These are phyloP conservation scores for Coleophora flavipennella DNA, from an alignment of 2,888 invertebrate genomes.

Conservation along the genomic window DNA sequence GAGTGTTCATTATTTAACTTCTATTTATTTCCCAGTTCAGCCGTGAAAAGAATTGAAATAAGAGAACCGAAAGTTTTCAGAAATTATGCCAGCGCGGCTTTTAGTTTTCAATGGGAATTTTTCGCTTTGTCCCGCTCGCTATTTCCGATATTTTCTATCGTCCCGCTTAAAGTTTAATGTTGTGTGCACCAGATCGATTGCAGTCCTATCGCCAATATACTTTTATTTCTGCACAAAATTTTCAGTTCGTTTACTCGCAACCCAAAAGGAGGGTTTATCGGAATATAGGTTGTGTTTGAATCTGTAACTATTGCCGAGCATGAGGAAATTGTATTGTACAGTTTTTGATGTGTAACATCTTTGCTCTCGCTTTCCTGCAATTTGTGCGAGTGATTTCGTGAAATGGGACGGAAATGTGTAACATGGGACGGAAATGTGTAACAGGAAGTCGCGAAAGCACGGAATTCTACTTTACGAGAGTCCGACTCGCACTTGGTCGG, in stretches of 20 bases:
- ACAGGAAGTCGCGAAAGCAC: too few relatives aligned
- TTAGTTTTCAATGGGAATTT: constrained; percentile 49
- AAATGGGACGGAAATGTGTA: too few relatives aligned
- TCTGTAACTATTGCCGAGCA: constrained; percentile 22
- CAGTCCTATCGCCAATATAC: constrained; percentile 38
- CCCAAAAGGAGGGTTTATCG: constrained; percentile 21
- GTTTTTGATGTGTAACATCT: too few relatives aligned
- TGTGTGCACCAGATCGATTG: constrained; percentile 46
- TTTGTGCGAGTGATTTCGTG: too few relatives aligned
- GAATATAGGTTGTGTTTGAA: constrained; percentile 18
- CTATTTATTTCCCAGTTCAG: too few relatives aligned
- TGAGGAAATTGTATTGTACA: too few relatives aligned
- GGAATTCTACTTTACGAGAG: too few relatives aligned
- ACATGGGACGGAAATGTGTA: too few relatives aligned
- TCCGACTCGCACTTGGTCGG: too few relatives aligned
- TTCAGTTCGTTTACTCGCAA: constrained; percentile 41
- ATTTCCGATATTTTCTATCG: constrained; percentile 49
- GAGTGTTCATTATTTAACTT: too few relatives aligned
- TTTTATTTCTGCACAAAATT: constrained; percentile 52
- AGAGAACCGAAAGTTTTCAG: constrained; percentile 30
- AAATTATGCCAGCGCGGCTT: constrained; percentile 37
- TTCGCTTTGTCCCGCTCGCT: constrained; percentile 44
- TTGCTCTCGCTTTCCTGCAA: too few relatives aligned
- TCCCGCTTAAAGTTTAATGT: constrained; percentile 54
- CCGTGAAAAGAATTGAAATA: constrained; percentile 5